Conservation (phyloP, 2,113 vertebrate species). For the Oreochromis niloticus region DNA sequence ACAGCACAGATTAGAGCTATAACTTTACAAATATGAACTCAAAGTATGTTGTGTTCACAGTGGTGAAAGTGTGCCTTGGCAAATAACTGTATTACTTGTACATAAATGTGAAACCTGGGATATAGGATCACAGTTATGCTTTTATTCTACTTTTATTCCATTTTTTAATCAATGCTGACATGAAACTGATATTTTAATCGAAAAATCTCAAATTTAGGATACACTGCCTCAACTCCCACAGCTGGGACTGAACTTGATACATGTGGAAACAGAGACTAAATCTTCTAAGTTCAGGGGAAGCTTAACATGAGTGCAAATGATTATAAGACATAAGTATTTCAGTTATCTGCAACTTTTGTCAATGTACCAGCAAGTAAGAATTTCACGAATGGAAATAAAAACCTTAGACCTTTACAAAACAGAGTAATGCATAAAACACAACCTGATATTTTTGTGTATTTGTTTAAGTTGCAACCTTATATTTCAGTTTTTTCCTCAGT, state of each 20-base stretch:
- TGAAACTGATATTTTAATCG: background rate
- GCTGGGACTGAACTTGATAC: background rate
- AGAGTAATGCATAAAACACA: background rate
- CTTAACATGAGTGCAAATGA: background rate
- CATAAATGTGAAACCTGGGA: background rate
- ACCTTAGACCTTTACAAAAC: rapidly evolving
- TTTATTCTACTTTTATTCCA: background rate
- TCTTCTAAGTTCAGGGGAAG: background rate
- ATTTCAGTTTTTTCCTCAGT: background rate
- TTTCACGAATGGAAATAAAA: background rate
- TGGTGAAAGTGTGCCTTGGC: background rate
- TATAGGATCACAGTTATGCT: background rate
- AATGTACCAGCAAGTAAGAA: background rate
- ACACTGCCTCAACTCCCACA: background rate
- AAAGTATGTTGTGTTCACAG: background rate
- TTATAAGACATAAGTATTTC: background rate
- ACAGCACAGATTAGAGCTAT: background rate
- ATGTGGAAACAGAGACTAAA: background rate
- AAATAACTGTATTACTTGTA: background rate
- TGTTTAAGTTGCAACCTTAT: background rate
- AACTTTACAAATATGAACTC: background rate
- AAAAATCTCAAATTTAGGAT: background rate
- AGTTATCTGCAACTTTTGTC: background rate
- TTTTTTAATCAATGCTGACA: background rate
- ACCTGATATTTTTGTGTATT: background rate